Evolutionary conservation across 2,797 vertebrate genomes (phyloP), one percentile per base, ranked within the genome.

Genomic region (Sciaenops ocellatus): DNA sequence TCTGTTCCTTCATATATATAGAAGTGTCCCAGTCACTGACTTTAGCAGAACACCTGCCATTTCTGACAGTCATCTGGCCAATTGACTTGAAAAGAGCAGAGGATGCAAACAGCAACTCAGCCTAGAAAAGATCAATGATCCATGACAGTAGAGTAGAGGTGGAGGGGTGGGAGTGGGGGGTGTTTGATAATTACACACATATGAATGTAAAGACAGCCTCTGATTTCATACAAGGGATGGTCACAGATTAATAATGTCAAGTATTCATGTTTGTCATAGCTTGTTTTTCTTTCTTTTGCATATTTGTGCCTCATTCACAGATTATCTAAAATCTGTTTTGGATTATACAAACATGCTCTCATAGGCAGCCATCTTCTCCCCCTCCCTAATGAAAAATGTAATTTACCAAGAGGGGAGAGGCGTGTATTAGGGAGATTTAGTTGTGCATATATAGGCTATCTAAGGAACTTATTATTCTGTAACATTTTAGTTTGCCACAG

Each of bases 271-370:
- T 94, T 84, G 84, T 68, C 41, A 71, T n/a, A 8, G 52, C 74
- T 93, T 93, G 87, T 91, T 91, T 92, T 92, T 89, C 83, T 68
- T 65, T 64, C 42, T 78, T 41, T 73, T 54, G 54, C 64, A 84
- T 87, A 80, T 91, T 82, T 91, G 67, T 86, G 83, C 87, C 72
- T 92, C 85, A 87, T 88, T 91, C 88, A 85, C 85, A 95, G 93
- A 94, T 95, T 93, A 94, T 93, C 85, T 79, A 34, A 93, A 94
- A 94, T 93, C 90, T 94, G 94, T 92, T 94, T 88, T 86, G 93
- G 94, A 95, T 95, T 95, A 95, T 87, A 80, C 81, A 89, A 90
- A 89, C 87, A 87, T 50, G 82, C 74, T 82, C 71, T 78, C 74
- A 76, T 48, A 76, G 78, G 46, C 78, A 66, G 46, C 26, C 69